Evolutionary conservation across 2,888 invertebrate genomes (phyloP).

Genomic region (Drosophila pullipes): DNA sequence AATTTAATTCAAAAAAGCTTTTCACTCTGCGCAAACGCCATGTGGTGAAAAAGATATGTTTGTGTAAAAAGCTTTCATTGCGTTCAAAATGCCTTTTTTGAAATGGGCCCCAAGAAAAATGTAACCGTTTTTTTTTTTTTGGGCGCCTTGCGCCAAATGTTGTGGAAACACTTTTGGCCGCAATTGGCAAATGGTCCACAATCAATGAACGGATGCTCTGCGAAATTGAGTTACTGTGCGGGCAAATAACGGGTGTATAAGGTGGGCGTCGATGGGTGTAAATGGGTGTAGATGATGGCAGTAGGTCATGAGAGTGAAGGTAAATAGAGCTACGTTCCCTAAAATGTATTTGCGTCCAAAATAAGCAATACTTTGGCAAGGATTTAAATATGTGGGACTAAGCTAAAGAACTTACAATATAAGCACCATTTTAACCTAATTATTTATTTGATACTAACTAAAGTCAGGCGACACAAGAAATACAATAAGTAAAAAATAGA

Average conservation of each 20-base stretch:
- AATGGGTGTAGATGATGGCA: neutral
- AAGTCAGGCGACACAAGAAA: no score
- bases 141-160: constrained; percentile 38
- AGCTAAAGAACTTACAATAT: neutral
- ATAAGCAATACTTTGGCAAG: neutral
- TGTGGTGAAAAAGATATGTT: constrained; percentile 51
- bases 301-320: neutral
- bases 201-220: constrained; percentile 55
- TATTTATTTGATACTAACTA: no score
- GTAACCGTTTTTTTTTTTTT: constrained; percentile 16
- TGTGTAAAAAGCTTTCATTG: constrained; percentile 35
- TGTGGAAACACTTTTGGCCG: constrained; percentile 36
- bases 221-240: constrained; percentile 19
- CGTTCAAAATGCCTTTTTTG: constrained; percentile 42
- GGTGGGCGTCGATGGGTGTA: constrained; percentile 8
- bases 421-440: no score
- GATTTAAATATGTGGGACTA: neutral
- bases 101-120: constrained; percentile 10
- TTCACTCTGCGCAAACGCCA: constrained; percentile 57
- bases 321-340: neutral
- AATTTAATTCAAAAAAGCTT: constrained; percentile 48
- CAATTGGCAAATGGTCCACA: constrained; percentile 51
- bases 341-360: neutral
- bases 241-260: neutral
- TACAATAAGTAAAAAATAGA: no score